Conservation (phyloP, 2,888 invertebrate genomes). For the Malthinus seriepunctatus region DNA sequence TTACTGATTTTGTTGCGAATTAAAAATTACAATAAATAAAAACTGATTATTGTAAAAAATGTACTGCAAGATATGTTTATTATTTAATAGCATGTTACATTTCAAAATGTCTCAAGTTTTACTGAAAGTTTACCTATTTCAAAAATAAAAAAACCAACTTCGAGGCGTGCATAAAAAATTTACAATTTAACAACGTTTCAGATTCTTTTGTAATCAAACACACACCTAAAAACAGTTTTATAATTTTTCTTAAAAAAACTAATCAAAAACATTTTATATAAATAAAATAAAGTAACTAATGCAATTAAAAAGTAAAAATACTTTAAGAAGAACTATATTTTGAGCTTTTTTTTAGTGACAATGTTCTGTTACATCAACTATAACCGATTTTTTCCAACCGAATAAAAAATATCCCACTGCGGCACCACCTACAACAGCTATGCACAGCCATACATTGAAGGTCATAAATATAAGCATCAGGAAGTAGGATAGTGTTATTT, state of each 20-base stretch:
- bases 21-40: slow-evolving; percentile 1
- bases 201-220: background rate
- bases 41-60: too few relatives aligned
- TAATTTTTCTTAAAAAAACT: too few relatives aligned
- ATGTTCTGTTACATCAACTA: slow-evolving; percentile 94
- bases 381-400: slow-evolving; percentile 93
- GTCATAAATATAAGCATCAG: slow-evolving; percentile 98
- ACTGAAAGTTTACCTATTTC: too few relatives aligned
- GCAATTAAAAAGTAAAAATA: background rate
- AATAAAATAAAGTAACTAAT: slow-evolving; percentile 3
- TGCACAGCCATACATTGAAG: slow-evolving; percentile 91
- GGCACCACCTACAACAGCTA: slow-evolving; percentile 86
- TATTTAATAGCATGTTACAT: too few relatives aligned
- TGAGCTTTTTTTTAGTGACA: slow-evolving; percentile 64
- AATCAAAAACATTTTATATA: slow-evolving; percentile 2
- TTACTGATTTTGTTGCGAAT: background rate
- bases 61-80: too few relatives aligned
- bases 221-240: background rate
- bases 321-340: slow-evolving; percentile 1
- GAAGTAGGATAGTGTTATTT: slow-evolving; percentile 89
- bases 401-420: slow-evolving; percentile 93
- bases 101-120: too few relatives aligned
- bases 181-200: background rate
- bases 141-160: background rate
- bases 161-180: background rate